Conservation (phyloP, 2,797 vertebrate species). For the Notoglanidium macrostoma region DNA sequence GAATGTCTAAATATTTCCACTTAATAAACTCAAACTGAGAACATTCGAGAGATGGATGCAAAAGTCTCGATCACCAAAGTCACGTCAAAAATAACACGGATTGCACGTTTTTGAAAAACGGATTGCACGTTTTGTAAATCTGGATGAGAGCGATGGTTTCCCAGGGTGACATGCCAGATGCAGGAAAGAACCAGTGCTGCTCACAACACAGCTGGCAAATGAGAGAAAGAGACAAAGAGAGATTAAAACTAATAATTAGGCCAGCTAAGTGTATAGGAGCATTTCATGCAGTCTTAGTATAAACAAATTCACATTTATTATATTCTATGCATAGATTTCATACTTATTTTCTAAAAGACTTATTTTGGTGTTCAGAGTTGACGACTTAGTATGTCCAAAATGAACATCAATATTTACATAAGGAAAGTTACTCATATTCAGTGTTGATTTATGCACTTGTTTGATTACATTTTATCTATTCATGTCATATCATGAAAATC, state of each 20-base stretch:
- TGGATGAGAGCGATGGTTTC: conserved; percentile 13
- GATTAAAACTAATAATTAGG: conserved; percentile 36
- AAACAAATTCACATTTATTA: neutral
- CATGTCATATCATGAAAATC: neutral
- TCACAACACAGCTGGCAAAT: conserved; percentile 27
- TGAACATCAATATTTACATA: neutral
- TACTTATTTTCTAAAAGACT: neutral
- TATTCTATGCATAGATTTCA: neutral
- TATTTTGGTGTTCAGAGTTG: neutral
- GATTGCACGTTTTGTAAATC: neutral
- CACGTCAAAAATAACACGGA: neutral
- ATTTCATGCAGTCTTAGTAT: neutral
- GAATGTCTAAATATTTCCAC: conserved; percentile 39
- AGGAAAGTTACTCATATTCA: neutral
- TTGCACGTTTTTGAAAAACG: neutral
- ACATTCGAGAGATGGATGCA: neutral
- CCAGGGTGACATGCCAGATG: conserved; percentile 33
- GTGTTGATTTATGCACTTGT: neutral
- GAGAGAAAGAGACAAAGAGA: conserved; percentile 27
- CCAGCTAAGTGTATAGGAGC: conserved; percentile 2
- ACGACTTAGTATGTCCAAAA: neutral
- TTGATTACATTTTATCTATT: neutral
- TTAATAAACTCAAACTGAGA: conserved; percentile 34
- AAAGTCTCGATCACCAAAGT: conserved; percentile 14
- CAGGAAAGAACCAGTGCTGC: conserved; percentile 24